phyloP scores from a whole-genome alignment of 2,797 vertebrate species.

The Lagocephalus sceleratus region DNA sequence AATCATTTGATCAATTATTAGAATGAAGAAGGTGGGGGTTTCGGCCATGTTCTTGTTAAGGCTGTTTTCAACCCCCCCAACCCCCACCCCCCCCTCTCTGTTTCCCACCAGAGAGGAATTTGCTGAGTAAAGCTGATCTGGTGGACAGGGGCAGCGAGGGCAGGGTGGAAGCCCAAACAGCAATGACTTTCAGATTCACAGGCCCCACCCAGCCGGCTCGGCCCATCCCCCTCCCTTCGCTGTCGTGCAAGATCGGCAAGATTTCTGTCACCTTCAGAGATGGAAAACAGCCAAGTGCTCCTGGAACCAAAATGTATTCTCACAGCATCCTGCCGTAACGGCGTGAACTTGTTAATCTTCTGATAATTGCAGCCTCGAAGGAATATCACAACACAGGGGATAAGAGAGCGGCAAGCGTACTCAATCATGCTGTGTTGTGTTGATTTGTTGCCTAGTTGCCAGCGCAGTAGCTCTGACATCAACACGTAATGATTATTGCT shows the following conservation, averaged over 20 bases:
- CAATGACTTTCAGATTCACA: conserved; percentile 75
- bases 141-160: conserved; percentile 82
- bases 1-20: conserved; percentile 98
- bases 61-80: conserved; percentile 63
- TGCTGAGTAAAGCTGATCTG: conserved; percentile 92
- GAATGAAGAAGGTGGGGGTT: conserved; percentile 80
- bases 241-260: conserved; percentile 85
- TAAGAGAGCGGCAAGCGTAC: conserved; percentile 25
- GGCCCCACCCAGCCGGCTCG: conserved; percentile 65
- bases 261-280: conserved; percentile 83
- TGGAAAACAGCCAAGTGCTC: conserved; percentile 76
- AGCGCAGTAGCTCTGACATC: conserved; percentile 4
- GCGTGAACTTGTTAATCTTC: conserved; percentile 75
- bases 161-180: conserved; percentile 73
- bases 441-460: conserved; percentile 23
- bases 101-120: conserved; percentile 78
- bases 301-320: conserved; percentile 76
- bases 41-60: conserved; percentile 78
- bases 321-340: conserved; percentile 73
- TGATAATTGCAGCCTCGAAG: conserved; percentile 73
- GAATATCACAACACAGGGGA: conserved; percentile 60
- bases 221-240: conserved; percentile 69
- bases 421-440: conserved; percentile 24
- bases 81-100: conserved; percentile 38
- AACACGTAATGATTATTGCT: conserved; percentile 12